phyloP scores from a whole-genome alignment of 2,797 vertebrate species.

The Galagoides demidoff region DNA sequence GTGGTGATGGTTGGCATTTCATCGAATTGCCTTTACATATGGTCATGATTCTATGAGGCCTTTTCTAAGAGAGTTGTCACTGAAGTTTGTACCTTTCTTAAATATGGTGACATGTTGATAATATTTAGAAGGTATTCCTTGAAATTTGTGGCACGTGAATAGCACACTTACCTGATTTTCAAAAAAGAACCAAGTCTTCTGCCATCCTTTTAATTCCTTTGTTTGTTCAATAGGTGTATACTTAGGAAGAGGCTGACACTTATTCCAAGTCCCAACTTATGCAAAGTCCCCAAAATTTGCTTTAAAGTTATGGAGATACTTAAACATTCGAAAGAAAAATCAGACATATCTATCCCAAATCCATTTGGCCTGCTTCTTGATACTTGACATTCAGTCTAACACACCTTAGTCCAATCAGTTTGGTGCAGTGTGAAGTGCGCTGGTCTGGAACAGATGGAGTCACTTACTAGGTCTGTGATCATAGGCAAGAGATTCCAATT shows the following conservation, averaged over 20 bases:
- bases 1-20: background rate
- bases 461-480: background rate
- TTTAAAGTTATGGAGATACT: background rate
- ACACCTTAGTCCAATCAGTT: background rate
- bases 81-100: background rate
- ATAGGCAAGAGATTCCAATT: background rate
- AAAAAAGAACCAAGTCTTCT: background rate
- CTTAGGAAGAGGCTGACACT: background rate
- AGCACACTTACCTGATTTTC: background rate
- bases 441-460: background rate
- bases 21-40: background rate
- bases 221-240: background rate
- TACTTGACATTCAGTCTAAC: background rate
- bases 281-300: background rate
- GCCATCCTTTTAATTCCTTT: background rate
- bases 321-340: conserved; percentile 15
- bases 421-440: background rate
- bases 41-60: background rate
- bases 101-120: background rate
- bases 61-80: background rate
- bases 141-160: background rate
- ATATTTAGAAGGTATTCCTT: conserved; percentile 34
- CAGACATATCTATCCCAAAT: background rate
- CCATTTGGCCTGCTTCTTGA: background rate
- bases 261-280: background rate